Evolutionary conservation across 2,888 invertebrate genomes (phyloP), one percentile per base, ranked within the genome.

Genomic region (Glyphotaelius pellucidus): DNA sequence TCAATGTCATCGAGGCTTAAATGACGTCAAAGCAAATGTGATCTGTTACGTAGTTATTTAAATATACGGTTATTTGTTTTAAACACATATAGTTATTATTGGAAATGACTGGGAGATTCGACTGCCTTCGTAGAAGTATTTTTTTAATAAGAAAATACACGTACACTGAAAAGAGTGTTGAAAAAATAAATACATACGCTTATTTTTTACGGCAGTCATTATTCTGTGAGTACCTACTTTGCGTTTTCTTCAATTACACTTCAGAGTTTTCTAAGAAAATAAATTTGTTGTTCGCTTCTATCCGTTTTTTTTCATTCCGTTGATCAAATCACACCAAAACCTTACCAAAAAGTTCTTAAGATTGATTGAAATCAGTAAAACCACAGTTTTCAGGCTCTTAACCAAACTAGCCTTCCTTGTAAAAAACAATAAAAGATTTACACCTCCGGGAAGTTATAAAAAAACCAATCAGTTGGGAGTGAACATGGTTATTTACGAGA

Each of bases 391-490:
- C 32, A 25, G 12, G 32, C 32, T 83, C 15, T 83, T 83, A 35
- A 31, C 81, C 32, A 83, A 32, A 83, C 19, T 32, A 2, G 32
- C 32, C 14, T 83, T 32, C 31, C 67, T 67, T 83, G 14, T 81
- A 19, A 32, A n/a, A 81, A 67, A 80, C 81, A 42, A 81, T 89
- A 89, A 79, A 89, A 89, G 35, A 80, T 67, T 79, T 38, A 89
- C 88, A 89, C 80, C 88, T 89, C n/a, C 19, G n/a, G 88, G 30
- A 35, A 38, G 88, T 79, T 42, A 42, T 86, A 86, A 89, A 89
- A 91, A 91, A 91, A 85, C 1, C 89, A 91, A 91, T 91, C 91
- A 91, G 89, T 67, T 31, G 42, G 35, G 88, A 91, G 84, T 89
- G 84, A 84, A 84, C 79, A 38, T 19, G 30, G 84, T 91, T 89